Evolutionary conservation across 1,140 invertebrate genomes (phyloP).

Genomic region (Pomacea maculata): DNA sequence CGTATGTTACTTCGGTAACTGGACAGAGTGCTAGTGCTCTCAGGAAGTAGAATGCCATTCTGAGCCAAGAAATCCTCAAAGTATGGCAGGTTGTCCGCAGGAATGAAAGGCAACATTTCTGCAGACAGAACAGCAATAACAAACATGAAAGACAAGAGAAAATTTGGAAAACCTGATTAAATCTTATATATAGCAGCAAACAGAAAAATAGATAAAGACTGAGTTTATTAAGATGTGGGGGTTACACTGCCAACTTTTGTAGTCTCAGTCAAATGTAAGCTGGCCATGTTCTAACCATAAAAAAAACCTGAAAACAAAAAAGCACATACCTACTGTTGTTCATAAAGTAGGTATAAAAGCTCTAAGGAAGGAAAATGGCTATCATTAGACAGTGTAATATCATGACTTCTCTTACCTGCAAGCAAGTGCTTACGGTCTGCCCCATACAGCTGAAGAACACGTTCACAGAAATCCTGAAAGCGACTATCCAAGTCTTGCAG

Average conservation of each 20-base stretch:
- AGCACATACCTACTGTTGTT: too few relatives aligned
- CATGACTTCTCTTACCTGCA: slow-evolving; percentile 19
- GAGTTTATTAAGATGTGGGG: too few relatives aligned
- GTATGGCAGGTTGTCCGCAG: slow-evolving; percentile 40
- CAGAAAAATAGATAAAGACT: too few relatives aligned
- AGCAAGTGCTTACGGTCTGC: slow-evolving; percentile 58
- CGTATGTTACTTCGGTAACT: slow-evolving; percentile 41
- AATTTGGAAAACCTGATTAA: too few relatives aligned
- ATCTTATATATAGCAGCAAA: too few relatives aligned
- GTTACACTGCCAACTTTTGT: too few relatives aligned
- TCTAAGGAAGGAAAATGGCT: too few relatives aligned
- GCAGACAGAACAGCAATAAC: slow-evolving; percentile 9
- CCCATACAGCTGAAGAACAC: slow-evolving; percentile 62
- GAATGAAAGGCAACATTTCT: slow-evolving; percentile 53
- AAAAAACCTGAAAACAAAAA: too few relatives aligned
- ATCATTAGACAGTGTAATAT: too few relatives aligned
- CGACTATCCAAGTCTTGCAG: slow-evolving; percentile 52
- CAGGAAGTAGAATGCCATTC: slow-evolving; percentile 36
- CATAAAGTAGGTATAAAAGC: too few relatives aligned
- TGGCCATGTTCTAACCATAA: too few relatives aligned
- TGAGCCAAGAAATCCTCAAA: slow-evolving; percentile 47
- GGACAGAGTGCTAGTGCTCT: slow-evolving; percentile 44
- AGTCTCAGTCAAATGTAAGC: too few relatives aligned
- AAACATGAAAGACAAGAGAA: background rate
- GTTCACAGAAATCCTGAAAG: slow-evolving; percentile 63